Conservation (phyloP, 2,797 vertebrate species). For the Manis crassicaudata region DNA sequence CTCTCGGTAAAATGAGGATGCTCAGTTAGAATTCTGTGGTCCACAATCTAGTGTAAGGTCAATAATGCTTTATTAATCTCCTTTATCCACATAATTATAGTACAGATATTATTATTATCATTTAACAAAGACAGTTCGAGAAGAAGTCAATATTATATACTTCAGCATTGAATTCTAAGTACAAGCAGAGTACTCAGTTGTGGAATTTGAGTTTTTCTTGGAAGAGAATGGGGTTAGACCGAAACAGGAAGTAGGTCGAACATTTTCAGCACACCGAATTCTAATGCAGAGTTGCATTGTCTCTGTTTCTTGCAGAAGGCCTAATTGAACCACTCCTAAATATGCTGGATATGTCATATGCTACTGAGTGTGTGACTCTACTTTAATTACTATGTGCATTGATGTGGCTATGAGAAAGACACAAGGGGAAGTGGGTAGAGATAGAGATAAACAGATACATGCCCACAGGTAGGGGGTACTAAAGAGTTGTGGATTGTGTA, state of each 20-base stretch:
- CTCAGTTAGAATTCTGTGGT: neutral
- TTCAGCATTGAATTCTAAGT: neutral
- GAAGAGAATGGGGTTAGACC: neutral
- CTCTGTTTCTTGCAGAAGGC: neutral
- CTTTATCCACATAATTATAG: neutral
- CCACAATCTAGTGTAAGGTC: neutral
- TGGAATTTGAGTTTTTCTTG: slow-evolving; percentile 23
- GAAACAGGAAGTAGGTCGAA: neutral
- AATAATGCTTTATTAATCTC: neutral
- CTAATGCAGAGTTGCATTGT: neutral
- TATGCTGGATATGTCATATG: neutral
- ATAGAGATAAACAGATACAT: neutral
- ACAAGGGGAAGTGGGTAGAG: neutral
- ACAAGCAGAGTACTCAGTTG: neutral
- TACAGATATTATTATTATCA: slow-evolving; percentile 11
- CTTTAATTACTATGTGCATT: neutral
- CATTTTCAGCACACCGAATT: slow-evolving; percentile 48
- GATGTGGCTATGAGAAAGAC: neutral
- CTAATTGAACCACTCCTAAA: slow-evolving; percentile 12
- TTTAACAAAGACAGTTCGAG: slow-evolving; percentile 45
- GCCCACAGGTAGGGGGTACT: neutral
- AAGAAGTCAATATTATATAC: neutral
- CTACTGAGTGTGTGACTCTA: neutral
- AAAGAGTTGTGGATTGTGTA: neutral
- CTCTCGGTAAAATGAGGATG: neutral